Percentiles rank a stretch among this genome's conserved stretches.
Conservation (phyloP, 2,888 invertebrate species). For the Unio pictorum region DNA sequence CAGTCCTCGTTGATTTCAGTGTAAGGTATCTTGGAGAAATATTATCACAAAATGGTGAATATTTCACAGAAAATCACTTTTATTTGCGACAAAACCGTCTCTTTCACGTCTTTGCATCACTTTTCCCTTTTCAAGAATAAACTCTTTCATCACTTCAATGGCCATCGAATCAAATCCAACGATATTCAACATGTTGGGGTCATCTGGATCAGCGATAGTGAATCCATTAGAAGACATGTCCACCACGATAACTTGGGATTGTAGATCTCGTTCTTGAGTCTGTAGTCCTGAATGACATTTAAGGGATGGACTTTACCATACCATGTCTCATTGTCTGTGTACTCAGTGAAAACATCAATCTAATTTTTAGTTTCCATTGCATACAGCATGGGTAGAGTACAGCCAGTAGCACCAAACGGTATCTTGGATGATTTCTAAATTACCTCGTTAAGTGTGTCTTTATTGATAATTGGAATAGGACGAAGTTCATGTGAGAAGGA, state of each 20-base stretch:
- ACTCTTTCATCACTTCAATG: conserved; percentile 68
- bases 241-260: conserved; percentile 56
- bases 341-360: conserved; percentile 83
- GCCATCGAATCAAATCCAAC: conserved; percentile 70
- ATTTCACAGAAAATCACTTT: too few relatives aligned
- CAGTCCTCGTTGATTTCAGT: too few relatives aligned
- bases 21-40: too few relatives aligned
- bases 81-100: too few relatives aligned
- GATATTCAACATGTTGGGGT: conserved; percentile 71
- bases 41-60: too few relatives aligned
- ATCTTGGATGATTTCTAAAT: conserved; percentile 24
- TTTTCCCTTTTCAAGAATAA: conserved; percentile 35
- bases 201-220: conserved; percentile 71
- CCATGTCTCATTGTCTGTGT: conserved; percentile 75
- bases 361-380: conserved; percentile 76
- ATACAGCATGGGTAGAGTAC: conserved; percentile 74
- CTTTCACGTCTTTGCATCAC: too few relatives aligned
- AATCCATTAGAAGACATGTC: conserved; percentile 69
- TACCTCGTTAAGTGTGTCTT: conserved; percentile 38
- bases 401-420: conserved; percentile 55
- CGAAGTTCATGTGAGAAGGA: conserved; percentile 48
- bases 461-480: conserved; percentile 29
- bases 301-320: conserved; percentile 73
- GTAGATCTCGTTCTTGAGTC: conserved; percentile 70
- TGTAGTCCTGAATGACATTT: conserved; percentile 76